phyloP scores from a whole-genome alignment of 1,140 invertebrate species.

The Meloidogyne chitwoodi region DNA sequence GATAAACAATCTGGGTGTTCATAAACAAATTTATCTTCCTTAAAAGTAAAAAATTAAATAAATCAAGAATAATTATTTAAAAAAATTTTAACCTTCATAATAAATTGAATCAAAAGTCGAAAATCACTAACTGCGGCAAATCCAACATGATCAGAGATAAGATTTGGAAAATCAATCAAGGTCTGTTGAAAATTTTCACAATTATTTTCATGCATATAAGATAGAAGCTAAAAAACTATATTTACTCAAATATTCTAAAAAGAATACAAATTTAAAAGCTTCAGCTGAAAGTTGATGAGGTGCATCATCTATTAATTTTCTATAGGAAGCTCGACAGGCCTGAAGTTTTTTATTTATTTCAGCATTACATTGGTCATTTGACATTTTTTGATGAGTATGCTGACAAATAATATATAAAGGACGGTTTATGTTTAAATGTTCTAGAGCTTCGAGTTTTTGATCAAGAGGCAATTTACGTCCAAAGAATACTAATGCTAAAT shows the following conservation, averaged over 20 bases:
- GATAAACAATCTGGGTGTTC: conserved; percentile 1
- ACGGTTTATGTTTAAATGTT: background rate
- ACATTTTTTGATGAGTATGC: background rate
- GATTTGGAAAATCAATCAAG: background rate
- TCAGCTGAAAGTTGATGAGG: background rate
- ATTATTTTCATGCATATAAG: conserved; percentile 5
- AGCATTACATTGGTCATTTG: background rate
- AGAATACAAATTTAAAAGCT: background rate
- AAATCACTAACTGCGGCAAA: background rate
- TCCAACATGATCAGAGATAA: background rate
- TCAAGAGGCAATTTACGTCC: conserved; percentile 8
- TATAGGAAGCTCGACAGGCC: background rate
- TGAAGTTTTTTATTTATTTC: background rate
- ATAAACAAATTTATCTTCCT: background rate
- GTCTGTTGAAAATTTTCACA: background rate
- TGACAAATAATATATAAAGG: background rate
- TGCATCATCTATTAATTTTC: background rate
- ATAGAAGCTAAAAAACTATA: background rate
- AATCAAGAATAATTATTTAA: background rate
- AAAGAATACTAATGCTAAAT: conserved; percentile 12
- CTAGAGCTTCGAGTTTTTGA: background rate
- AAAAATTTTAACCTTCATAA: conserved; percentile 11
- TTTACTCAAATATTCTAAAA: background rate
- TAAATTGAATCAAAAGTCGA: background rate
- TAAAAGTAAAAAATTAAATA: background rate